phyloP scores from a whole-genome alignment of 2,888 invertebrate genomes.

The Troilus luridus region DNA sequence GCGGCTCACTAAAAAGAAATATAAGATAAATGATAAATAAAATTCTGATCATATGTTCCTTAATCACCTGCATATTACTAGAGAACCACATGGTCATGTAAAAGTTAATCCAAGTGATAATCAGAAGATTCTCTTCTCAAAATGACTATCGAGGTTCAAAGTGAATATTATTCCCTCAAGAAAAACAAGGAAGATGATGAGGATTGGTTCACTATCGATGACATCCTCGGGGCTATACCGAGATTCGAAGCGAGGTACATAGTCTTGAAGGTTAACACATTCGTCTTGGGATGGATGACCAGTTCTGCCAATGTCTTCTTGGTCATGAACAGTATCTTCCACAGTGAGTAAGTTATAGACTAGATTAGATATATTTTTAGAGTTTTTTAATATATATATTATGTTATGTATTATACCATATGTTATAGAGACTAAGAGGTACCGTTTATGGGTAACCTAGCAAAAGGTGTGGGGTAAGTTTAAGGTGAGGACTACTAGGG shows the following conservation, averaged over 20 bases:
- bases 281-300: background rate
- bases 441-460: too few species aligned
- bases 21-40: background rate
- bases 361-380: too few species aligned
- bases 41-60: background rate
- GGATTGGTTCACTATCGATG: background rate
- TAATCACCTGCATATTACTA: background rate
- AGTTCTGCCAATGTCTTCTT: conserved; percentile 13
- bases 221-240: background rate
- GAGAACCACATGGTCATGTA: background rate
- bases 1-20: too few species aligned
- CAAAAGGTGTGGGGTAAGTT: too few species aligned
- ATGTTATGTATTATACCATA: too few species aligned
- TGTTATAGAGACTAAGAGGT: too few species aligned
- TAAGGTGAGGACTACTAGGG: too few species aligned
- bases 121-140: background rate
- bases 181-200: background rate
- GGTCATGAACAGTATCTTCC: conserved; percentile 28
- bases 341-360: background rate
- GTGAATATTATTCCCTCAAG: background rate
- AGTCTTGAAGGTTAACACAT: background rate
- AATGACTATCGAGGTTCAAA: background rate
- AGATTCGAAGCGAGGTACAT: background rate
- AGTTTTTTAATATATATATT: too few species aligned
- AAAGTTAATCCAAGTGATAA: background rate